These are phyloP conservation scores for Xyliphius kryptos DNA, from an alignment of 2,113 vertebrate genomes.

Conservation along the genomic window DNA sequence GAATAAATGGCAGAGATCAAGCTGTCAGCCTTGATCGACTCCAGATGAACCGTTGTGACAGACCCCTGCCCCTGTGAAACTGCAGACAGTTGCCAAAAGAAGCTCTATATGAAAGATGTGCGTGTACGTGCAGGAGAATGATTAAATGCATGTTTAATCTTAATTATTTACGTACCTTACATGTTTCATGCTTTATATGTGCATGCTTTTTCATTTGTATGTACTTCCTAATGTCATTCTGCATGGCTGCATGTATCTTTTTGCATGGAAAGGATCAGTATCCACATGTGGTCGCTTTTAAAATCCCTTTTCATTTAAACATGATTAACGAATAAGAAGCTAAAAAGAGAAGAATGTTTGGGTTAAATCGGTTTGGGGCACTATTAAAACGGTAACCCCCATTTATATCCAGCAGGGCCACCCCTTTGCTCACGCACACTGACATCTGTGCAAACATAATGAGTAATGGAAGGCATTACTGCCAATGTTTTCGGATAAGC, in stretches of 20 bases:
- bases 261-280: constrained; percentile 19
- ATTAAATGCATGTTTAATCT: constrained; percentile 3
- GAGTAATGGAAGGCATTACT: background rate
- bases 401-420: constrained; percentile 25
- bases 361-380: constrained; percentile 21
- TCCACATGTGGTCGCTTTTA: constrained; percentile 35
- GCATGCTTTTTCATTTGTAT: constrained; percentile 15
- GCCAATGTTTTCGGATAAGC: background rate
- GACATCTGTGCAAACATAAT: constrained; percentile 25
- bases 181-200: background rate
- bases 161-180: background rate
- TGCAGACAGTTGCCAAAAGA: constrained; percentile 35
- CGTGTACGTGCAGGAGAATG: constrained; percentile 26
- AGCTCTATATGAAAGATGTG: constrained; percentile 24
- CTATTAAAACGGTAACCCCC: constrained; percentile 38
- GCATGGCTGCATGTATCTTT: constrained; percentile 30
- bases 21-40: constrained; percentile 56
- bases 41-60: constrained; percentile 48
- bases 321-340: constrained; percentile 46
- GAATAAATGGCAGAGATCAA: constrained; percentile 59
- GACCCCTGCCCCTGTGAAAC: constrained; percentile 19
- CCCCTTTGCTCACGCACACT: constrained; percentile 14
- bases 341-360: constrained; percentile 46
- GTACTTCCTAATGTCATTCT: constrained; percentile 26
- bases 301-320: constrained; percentile 42